Percentiles rank a stretch among this genome's conserved stretches.
These are phyloP conservation scores for Caenorhabditis remanei DNA, from an alignment of 1,140 invertebrate species.

Conservation along the genomic window DNA sequence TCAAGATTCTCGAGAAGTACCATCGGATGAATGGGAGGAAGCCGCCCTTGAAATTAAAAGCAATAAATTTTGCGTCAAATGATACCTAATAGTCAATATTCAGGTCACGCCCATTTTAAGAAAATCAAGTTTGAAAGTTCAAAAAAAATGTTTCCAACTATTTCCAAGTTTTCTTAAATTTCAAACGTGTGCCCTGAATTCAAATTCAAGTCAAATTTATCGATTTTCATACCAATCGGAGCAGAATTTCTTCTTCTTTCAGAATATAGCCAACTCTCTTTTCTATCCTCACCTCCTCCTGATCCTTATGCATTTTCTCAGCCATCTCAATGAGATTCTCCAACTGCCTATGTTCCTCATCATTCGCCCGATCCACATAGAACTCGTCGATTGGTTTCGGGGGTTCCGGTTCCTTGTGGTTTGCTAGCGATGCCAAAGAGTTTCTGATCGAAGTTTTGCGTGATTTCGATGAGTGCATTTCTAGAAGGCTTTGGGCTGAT, in stretches of 20 bases:
- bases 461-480: slow-evolving; percentile 29
- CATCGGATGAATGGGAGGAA: slow-evolving; percentile 36
- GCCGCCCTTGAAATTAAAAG: neutral
- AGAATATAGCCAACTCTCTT: too few species aligned
- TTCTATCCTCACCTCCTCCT: neutral
- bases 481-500: neutral
- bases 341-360: slow-evolving; percentile 31
- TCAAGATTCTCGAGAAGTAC: slow-evolving; percentile 58
- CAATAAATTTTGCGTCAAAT: too few species aligned
- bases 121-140: too few species aligned
- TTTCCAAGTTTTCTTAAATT: too few species aligned
- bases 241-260: too few species aligned
- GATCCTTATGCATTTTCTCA: neutral
- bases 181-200: too few species aligned
- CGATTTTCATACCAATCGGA: too few species aligned
- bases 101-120: too few species aligned
- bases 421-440: slow-evolving; percentile 4
- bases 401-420: neutral
- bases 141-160: too few species aligned
- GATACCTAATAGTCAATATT: too few species aligned
- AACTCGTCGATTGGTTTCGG: slow-evolving; percentile 2
- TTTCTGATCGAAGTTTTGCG: slow-evolving; percentile 26
- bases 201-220: too few species aligned
- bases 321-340: slow-evolving; percentile 31
- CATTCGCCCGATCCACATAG: slow-evolving; percentile 22